Evolutionary conservation across 2,888 invertebrate species (phyloP).

Genomic region (Megalurothrips usitatus): DNA sequence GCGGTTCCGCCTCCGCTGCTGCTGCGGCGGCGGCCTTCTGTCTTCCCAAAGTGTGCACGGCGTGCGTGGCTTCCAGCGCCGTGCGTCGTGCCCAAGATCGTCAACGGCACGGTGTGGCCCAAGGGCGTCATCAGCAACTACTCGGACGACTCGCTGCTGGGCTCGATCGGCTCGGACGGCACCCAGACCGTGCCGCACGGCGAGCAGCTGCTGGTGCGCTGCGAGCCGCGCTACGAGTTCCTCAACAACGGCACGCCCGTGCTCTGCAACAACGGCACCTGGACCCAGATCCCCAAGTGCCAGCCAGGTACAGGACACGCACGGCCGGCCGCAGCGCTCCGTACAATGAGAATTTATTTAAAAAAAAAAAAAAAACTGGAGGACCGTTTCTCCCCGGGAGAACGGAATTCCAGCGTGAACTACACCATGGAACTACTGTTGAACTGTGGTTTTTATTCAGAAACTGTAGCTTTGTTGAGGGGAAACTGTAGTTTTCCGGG

Average conservation of each 20-base stretch:
- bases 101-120: slow-evolving; percentile 55
- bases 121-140: slow-evolving; percentile 58
- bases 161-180: slow-evolving; percentile 43
- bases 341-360: no score
- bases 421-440: no score
- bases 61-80: slow-evolving; percentile 59
- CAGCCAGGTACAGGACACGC: slow-evolving; percentile 59
- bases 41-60: neutral
- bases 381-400: no score
- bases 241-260: slow-evolving; percentile 67
- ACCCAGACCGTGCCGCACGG: slow-evolving; percentile 65
- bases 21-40: no score
- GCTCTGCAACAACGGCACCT: slow-evolving; percentile 90
- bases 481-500: no score
- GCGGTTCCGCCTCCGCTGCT: no score
- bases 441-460: no score
- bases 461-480: no score
- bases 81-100: slow-evolving; percentile 86
- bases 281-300: slow-evolving; percentile 83
- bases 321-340: no score
- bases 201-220: slow-evolving; percentile 67
- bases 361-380: no score
- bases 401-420: no score
- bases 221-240: slow-evolving; percentile 79
- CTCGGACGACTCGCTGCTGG: slow-evolving; percentile 50